Evolutionary conservation across 2,113 vertebrate genomes (phyloP).

Genomic region (Cyanoderma ruficeps): DNA sequence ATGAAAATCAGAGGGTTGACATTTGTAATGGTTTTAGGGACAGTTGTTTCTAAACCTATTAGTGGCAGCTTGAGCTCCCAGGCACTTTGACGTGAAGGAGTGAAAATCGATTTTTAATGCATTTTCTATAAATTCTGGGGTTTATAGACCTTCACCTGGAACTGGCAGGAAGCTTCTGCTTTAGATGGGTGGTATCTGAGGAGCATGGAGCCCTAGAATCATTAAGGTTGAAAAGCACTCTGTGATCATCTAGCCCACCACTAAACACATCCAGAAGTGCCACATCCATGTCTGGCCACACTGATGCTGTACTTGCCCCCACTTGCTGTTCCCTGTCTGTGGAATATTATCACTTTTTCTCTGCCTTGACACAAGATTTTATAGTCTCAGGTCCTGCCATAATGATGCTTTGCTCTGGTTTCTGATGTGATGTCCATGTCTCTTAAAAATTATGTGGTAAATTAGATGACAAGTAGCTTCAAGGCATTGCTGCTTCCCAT

Average conservation of each 20-base stretch:
- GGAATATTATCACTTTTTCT: background rate
- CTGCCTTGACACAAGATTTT: background rate
- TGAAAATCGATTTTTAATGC: background rate
- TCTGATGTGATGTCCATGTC: background rate
- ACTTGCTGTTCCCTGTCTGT: background rate
- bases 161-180: background rate
- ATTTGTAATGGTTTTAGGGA: background rate
- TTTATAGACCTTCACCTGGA: rapidly evolving
- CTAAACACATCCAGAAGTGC: background rate
- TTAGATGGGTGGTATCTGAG: background rate
- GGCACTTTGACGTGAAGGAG: background rate
- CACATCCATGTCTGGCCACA: background rate
- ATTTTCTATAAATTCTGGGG: background rate
- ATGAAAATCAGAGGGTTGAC: background rate
- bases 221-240: background rate
- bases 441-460: background rate
- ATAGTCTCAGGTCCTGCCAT: background rate
- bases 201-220: background rate
- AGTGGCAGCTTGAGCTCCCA: background rate
- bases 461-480: background rate
- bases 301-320: background rate
- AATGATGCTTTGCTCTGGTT: background rate
- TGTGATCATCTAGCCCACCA: background rate
- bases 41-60: background rate
- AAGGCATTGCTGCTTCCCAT: background rate